Evolutionary conservation across 2,113 vertebrate genomes (phyloP).

Genomic region (Psilopogon haemacephalus): DNA sequence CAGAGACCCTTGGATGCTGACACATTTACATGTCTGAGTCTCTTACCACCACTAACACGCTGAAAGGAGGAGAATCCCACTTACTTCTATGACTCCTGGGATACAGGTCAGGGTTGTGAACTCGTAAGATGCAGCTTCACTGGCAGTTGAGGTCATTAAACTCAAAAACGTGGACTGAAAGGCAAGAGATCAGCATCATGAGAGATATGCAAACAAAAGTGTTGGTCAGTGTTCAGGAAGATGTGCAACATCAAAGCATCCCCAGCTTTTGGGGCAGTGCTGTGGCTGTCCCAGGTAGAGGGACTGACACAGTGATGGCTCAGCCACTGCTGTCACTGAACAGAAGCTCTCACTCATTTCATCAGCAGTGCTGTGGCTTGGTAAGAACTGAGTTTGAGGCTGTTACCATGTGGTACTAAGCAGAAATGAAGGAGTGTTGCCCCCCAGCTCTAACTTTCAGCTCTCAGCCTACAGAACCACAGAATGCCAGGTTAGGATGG

Average conservation of each 20-base stretch:
- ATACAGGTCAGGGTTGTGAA: conserved; percentile 98
- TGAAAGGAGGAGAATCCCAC: not conserved
- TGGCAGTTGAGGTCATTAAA: conserved; percentile 96
- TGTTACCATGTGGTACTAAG: no score
- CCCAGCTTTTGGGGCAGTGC: not conserved
- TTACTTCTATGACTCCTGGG: conserved; percentile 96
- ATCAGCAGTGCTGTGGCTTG: not conserved
- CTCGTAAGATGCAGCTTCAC: conserved; percentile 94
- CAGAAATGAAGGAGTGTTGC: rapidly evolving
- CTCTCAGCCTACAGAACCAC: rapidly evolving
- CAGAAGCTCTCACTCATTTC: rapidly evolving
- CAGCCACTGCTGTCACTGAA: not conserved
- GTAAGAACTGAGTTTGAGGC: no score
- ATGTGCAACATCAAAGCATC: not conserved
- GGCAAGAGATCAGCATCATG: not conserved
- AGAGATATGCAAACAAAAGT: rapidly evolving
- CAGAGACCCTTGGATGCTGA: not conserved
- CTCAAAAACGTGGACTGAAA: conserved; percentile 96
- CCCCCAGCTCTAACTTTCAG: not conserved
- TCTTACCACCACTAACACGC: rapidly evolving
- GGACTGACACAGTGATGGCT: rapidly evolving
- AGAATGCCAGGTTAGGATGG: no score
- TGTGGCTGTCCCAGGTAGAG: not conserved
- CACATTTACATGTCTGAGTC: rapidly evolving
- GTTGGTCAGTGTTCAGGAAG: rapidly evolving